Percentiles rank a stretch among this genome's conserved stretches.
Evolutionary conservation across 1,140 invertebrate genomes (phyloP).

Genomic region (Acromyrmex heyeri): DNA sequence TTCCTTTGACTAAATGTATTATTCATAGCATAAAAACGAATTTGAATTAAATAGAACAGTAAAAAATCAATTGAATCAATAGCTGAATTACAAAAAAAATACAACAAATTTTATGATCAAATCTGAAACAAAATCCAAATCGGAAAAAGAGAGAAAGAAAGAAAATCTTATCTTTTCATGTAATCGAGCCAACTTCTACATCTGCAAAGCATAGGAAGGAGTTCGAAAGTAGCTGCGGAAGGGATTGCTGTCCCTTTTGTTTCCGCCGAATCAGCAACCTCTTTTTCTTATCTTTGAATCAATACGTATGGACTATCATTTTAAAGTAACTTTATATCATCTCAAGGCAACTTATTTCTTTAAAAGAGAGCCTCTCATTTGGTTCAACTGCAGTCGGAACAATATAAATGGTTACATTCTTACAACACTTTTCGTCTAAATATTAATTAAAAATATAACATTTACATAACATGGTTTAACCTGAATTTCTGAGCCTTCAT

Average conservation of each 20-base stretch:
- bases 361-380: background rate
- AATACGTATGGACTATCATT: constrained; percentile 47
- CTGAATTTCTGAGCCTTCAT: background rate
- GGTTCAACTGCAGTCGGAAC: background rate
- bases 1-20: background rate
- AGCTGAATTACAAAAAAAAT: background rate
- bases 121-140: background rate
- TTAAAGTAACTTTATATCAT: background rate
- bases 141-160: background rate
- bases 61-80: background rate
- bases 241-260: constrained; percentile 71
- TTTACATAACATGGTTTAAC: background rate
- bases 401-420: too few relatives aligned
- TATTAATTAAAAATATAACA: background rate
- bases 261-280: constrained; percentile 74
- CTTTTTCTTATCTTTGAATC: constrained; percentile 72
- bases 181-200: constrained; percentile 59
- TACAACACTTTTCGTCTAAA: background rate
- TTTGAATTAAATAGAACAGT: background rate
- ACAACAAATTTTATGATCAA: background rate
- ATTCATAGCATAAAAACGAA: background rate
- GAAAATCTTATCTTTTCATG: constrained; percentile 7
- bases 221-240: constrained; percentile 64
- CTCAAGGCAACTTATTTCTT: background rate
- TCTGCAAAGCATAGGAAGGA: constrained; percentile 61